Evolutionary conservation across 2,888 invertebrate species (phyloP).

Genomic region (Tillus elongatus): DNA sequence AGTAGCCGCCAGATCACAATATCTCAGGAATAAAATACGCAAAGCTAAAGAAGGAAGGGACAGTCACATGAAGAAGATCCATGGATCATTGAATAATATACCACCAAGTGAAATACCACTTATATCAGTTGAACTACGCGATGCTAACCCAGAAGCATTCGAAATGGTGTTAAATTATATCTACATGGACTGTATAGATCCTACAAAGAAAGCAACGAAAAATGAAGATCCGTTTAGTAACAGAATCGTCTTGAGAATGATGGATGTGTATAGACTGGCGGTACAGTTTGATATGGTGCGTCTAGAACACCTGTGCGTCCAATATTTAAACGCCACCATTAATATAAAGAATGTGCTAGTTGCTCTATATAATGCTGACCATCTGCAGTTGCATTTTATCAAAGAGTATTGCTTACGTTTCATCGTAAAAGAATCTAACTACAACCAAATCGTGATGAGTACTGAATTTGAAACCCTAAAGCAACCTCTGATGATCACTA

Average conservation of each 20-base stretch:
- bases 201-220: conserved; percentile 56
- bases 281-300: conserved; percentile 78
- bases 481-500: conserved; percentile 78
- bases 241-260: conserved; percentile 78
- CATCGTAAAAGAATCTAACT: conserved; percentile 87
- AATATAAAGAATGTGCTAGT: conserved; percentile 79
- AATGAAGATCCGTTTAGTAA: conserved; percentile 67
- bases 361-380: conserved; percentile 75
- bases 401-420: conserved; percentile 80
- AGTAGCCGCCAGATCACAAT: conserved; percentile 80
- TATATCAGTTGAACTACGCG: conserved; percentile 59
- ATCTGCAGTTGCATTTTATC: conserved; percentile 60
- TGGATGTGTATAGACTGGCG: conserved; percentile 80
- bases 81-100: conserved; percentile 41
- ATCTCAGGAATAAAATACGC: conserved; percentile 58
- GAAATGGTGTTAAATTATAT: conserved; percentile 89
- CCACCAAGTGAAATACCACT: conserved; percentile 48
- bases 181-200: conserved; percentile 89
- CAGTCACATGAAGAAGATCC: conserved; percentile 50
- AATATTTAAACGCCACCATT: conserved; percentile 82
- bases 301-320: conserved; percentile 80
- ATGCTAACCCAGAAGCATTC: conserved; percentile 85
- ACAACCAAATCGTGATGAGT: conserved; percentile 89
- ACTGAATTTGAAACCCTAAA: conserved; percentile 83
- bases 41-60: conserved; percentile 55